Base-by-base conservation (phyloP, 1,140 invertebrate species). In the Hyphantria cunea region DNA sequence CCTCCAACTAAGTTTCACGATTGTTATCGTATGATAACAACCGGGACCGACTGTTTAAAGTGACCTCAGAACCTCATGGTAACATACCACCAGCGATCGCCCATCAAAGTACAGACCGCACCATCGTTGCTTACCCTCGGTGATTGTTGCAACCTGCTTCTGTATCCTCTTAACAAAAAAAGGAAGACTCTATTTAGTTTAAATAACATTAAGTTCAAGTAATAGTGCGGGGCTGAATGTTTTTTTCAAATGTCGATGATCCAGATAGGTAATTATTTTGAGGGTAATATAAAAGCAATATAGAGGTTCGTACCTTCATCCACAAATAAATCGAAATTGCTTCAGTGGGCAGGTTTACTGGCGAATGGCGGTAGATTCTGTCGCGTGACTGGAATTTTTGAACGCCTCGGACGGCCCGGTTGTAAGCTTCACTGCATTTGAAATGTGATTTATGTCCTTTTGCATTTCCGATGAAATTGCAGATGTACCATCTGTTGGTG, bases 391-490 rank as follows among this genome's bases (percentile, higher is more conserved):
- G 65, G 80, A 81, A 84, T 79, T 83, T 82, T 79, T 72, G 63
- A 76, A 66, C 72, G 70, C 70, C 61, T 66, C 68, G 58, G 66
- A 70, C 69, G 66, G 49, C 56, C 62, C 62, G 63, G 50, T 62
- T 60, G 64, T 61, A 54, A 53, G 66, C 68, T 70, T 70, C 56
- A 74, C 75, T 85, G 79, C 80, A 84, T 81, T 82, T 78, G 72
- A 74, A 77, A 78, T 74, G 72, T 79, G 81, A 86, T 85, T 85
- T 80, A 82, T 78, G 75, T 72, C 71, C 72, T 65, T 74, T 68
- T 74, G 74, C 64, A 80, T 82, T 78, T 74, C 68, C 53, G 68
- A 69, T 79, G 77, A 75, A 76, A 82, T 82, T 80, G 80, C 84
- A 78, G 74, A 84, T 80, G 76, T 84, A 73, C 77, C 71, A 78